Base-by-base conservation (phyloP, 2,797 vertebrate genomes). In the Poecilia gillii region DNA sequence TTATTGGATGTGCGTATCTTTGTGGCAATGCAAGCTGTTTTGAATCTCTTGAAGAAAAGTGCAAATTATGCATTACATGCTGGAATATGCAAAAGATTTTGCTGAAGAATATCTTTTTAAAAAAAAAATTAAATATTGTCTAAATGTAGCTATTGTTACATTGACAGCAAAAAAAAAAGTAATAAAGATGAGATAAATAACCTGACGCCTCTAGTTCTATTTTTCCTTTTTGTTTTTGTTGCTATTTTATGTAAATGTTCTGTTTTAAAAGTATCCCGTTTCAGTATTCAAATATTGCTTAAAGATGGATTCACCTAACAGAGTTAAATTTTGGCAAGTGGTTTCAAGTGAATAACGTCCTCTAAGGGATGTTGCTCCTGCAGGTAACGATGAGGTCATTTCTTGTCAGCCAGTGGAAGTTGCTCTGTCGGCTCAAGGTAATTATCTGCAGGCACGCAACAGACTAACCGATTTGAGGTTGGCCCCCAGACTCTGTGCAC, bases 341-440 rank as follows among this genome's bases (percentile, higher is more conserved):
- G 70, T 76, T 83, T 76, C 36, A 53, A 76, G 75, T 77, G 73
- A 45, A 72, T 68, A 33, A 59, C 74, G 14, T 84, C 74, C 71
- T 85, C 81, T 71, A 71, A 79, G 84, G 91, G 83, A 74, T 75
- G 73, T 84, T 89, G 87, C 91, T 91, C 84, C 90, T 90, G 84
- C 88, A 92, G 89, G 92, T 93, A 92, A 89, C 78, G 68, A 93
- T 95, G 93, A 96, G 89, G 92, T 95, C 92, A 95, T 92, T 88
- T 87, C 87, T 90, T 85, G 87, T 90, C 59, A 72, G 90, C 87
- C 89, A 85, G 83, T 87, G 78, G 88, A 92, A 91, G 88, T 90
- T 86, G 90, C 90, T 93, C 90, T 90, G 88, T 83, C 84, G 86
- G 85, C 90, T 85, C 81, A 51, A 14, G 84, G 66, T 94, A 94